These are phyloP conservation scores for Iphiclides podalirius DNA, from an alignment of 2,888 invertebrate genomes.

Conservation along the genomic window DNA sequence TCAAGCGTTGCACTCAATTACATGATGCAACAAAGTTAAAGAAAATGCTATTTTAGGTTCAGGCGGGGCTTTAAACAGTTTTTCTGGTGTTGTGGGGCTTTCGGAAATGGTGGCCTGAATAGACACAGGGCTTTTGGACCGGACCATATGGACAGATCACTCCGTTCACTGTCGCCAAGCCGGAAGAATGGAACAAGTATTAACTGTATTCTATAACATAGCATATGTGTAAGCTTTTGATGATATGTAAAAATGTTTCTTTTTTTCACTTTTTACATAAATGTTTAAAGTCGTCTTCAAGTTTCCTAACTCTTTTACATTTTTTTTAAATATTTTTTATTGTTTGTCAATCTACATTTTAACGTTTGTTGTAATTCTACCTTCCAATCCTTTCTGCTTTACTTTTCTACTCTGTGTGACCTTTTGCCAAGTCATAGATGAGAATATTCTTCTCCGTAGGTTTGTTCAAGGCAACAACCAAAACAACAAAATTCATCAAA, in stretches of 20 bases:
- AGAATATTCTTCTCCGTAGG: constrained; percentile 67
- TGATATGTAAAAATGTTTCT: too few relatives aligned
- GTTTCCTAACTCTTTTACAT: too few relatives aligned
- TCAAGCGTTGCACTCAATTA: too few relatives aligned
- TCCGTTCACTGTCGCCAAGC: constrained; percentile 84
- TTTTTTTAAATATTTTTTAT: too few relatives aligned
- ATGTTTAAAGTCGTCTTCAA: background rate
- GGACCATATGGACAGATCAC: constrained; percentile 88
- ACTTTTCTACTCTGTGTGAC: constrained; percentile 11
- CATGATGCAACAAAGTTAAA: too few relatives aligned
- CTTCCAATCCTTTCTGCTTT: background rate
- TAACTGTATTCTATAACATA: background rate
- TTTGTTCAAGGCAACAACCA: constrained; percentile 62
- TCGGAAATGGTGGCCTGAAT: constrained; percentile 84
- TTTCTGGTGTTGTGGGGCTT: constrained; percentile 91
- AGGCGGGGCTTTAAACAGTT: constrained; percentile 95
- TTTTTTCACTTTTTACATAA: too few relatives aligned
- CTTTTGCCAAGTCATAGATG: constrained; percentile 28
- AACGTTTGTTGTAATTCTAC: too few relatives aligned
- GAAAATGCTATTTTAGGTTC: constrained; percentile 82
- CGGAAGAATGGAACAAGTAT: constrained; percentile 75
- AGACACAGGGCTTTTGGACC: constrained; percentile 88
- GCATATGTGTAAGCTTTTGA: background rate
- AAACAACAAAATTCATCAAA: constrained; percentile 71
- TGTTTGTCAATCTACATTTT: too few relatives aligned